phyloP scores from a whole-genome alignment of 2,888 invertebrate genomes.

The Scotopteryx bipunctaria region DNA sequence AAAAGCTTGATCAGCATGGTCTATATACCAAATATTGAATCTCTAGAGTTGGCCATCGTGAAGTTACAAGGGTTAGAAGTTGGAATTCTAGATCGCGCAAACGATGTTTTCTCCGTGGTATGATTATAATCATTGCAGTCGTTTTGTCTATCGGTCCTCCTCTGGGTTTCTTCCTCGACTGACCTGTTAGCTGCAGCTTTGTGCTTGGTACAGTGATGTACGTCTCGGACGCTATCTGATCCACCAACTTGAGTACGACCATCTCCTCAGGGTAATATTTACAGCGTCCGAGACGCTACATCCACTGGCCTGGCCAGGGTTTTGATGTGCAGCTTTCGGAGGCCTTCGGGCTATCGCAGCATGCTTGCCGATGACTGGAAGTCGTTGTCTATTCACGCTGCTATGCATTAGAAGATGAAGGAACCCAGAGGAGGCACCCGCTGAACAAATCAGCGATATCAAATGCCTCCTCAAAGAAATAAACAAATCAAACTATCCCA shows the following conservation, averaged over 20 bases:
- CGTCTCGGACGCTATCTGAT: constrained; percentile 30
- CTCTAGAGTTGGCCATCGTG: neutral
- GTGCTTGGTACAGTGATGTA: constrained; percentile 25
- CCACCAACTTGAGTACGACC: constrained; percentile 15
- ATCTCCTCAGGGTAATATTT: constrained; percentile 29
- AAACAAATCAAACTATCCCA: constrained; percentile 6
- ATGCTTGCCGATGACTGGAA: constrained; percentile 26
- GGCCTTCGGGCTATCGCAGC: constrained; percentile 35
- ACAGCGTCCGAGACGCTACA: constrained; percentile 33
- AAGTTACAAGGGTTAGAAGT: constrained; percentile 11
- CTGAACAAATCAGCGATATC: constrained; percentile 29
- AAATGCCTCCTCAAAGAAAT: constrained; percentile 16
- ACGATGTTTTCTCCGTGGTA: constrained; percentile 13
- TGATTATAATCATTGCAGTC: neutral
- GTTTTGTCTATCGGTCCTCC: constrained; percentile 24
- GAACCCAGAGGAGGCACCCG: constrained; percentile 35
- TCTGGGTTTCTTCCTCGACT: constrained; percentile 33
- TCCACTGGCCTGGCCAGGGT: constrained; percentile 23
- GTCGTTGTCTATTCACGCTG: constrained; percentile 32
- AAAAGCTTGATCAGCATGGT: neutral
- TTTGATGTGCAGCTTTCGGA: constrained; percentile 26
- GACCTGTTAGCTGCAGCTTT: constrained; percentile 28
- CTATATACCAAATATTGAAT: neutral
- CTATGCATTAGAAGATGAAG: constrained; percentile 31
- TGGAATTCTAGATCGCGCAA: constrained; percentile 30